Evolutionary conservation across 2,888 invertebrate genomes (phyloP).

Genomic region (Xylota sylvarum): DNA sequence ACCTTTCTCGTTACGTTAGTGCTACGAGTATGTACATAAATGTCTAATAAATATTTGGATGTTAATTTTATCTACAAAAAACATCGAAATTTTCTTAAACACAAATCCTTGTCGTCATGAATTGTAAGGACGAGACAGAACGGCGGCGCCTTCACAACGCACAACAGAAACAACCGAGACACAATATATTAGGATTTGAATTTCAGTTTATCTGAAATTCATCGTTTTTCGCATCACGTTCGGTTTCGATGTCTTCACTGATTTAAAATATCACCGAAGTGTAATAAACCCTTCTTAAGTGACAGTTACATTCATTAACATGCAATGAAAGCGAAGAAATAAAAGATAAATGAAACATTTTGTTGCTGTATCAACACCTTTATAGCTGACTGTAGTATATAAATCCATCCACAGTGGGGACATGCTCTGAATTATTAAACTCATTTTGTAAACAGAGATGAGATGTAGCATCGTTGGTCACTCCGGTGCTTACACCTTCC

Average conservation of each 20-base stretch:
- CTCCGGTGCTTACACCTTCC: conserved; percentile 24
- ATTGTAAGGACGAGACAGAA: neutral
- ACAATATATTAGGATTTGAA: neutral
- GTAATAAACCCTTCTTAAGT: conserved; percentile 13
- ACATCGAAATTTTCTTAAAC: neutral
- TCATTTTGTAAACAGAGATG: conserved; percentile 25
- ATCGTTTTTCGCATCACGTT: conserved; percentile 3
- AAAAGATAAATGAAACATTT: neutral
- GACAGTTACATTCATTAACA: conserved; percentile 38
- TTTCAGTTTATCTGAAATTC: neutral
- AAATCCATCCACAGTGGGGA: conserved; percentile 32
- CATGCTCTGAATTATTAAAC: conserved; percentile 52
- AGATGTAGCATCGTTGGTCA: conserved; percentile 16
- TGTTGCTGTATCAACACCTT: conserved; percentile 39
- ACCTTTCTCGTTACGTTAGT: neutral
- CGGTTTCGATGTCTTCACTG: conserved; percentile 7
- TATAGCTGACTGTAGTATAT: conserved; percentile 7
- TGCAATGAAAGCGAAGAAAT: conserved; percentile 18
- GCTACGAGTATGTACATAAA: no score
- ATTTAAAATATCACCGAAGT: conserved; percentile 28
- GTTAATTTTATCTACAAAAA: neutral
- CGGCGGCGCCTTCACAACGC: neutral
- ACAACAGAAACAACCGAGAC: neutral
- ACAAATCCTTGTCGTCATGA: neutral
- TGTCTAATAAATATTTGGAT: neutral